Percentiles rank a stretch among this genome's conserved stretches.
phyloP scores from a whole-genome alignment of 2,797 vertebrate genomes.

The Astyanax mexicanus region DNA sequence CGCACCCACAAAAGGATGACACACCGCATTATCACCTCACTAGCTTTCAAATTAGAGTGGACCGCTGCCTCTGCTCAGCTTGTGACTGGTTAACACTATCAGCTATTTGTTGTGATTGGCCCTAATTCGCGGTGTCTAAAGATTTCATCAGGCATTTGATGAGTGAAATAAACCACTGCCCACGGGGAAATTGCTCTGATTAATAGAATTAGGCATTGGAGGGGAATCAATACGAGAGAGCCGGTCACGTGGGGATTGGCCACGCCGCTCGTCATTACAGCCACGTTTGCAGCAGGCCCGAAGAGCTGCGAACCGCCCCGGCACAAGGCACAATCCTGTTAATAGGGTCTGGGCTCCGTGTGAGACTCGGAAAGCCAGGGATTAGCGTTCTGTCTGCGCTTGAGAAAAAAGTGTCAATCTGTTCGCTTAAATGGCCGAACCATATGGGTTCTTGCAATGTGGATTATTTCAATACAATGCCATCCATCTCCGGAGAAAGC shows the following conservation, averaged over 20 bases:
- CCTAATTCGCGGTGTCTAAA: slow-evolving; percentile 87
- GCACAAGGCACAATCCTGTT: slow-evolving; percentile 55
- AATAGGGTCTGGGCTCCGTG: slow-evolving; percentile 56
- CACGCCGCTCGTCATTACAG: slow-evolving; percentile 62
- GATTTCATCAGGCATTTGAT: slow-evolving; percentile 91
- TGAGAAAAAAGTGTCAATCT: slow-evolving; percentile 50
- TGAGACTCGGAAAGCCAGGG: slow-evolving; percentile 59
- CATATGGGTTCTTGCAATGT: slow-evolving; percentile 65
- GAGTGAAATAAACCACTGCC: slow-evolving; percentile 90
- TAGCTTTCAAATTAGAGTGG: slow-evolving; percentile 92
- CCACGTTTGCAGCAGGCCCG: slow-evolving; percentile 38
- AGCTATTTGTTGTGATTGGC: slow-evolving; percentile 84
- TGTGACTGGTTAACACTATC: slow-evolving; percentile 88
- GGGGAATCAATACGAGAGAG: slow-evolving; percentile 75
- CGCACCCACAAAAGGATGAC: slow-evolving; percentile 89
- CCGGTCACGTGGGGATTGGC: slow-evolving; percentile 67
- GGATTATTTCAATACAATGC: slow-evolving; percentile 68
- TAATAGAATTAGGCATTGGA: slow-evolving; percentile 85
- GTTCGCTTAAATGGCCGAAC: slow-evolving; percentile 61
- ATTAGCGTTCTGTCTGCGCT: slow-evolving; percentile 60
- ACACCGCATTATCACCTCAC: slow-evolving; percentile 88
- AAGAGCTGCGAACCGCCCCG: slow-evolving; percentile 41
- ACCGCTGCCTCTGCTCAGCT: slow-evolving; percentile 86
- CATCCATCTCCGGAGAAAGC: slow-evolving; percentile 61
- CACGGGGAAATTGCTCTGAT: slow-evolving; percentile 87